Evolutionary conservation across 2,113 vertebrate genomes (phyloP), one percentile per base, ranked within the genome.

Genomic region (Nothoprocta perdicaria): DNA sequence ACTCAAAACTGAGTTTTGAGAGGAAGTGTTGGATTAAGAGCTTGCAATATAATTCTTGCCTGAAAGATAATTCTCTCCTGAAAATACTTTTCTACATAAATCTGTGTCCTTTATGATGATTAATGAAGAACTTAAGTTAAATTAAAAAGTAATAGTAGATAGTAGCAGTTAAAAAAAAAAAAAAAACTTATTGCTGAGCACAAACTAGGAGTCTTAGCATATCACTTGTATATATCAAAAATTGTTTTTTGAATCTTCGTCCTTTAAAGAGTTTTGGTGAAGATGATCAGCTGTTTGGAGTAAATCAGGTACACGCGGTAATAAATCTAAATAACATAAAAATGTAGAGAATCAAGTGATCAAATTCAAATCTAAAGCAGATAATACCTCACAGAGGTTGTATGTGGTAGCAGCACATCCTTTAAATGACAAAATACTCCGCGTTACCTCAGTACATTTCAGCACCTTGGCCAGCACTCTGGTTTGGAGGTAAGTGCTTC

Each of bases 401-500:
- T 24, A 45, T 62, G 29, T 14, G 48, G 5, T 29, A 78, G 35
- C 52, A 76, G 40, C 6, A 10, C 1, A 3, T 29, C 9, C 29
- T 62, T 62, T 33, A 63, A 50, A 58, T 3, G 22, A 11, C 16
- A 9, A 16, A 55, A 29, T 9, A 3, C 0, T 22, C 2, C 3
- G 5, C 9, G 24, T 9, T 43, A 27, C 14, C 3, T 52, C 13
- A 15, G 6, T 2, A 6, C 33, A 5, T 52, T 85, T 35, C 53
- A 88, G 76, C 14, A 91, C 52, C 71, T 52, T 6, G 53, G 71
- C 21, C 80, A 91, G 80, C 33, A 6, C 11, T 0, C 17, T 1
- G 2, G 9, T 0, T 24, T 1, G 38, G 12, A 4, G 0, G 0
- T 0, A 0, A 14, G 1, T n/a, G 10, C 63, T 15, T 2, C 14